Base-by-base conservation (phyloP, 2,113 vertebrate genomes). In the Rhinoderma darwinii region DNA sequence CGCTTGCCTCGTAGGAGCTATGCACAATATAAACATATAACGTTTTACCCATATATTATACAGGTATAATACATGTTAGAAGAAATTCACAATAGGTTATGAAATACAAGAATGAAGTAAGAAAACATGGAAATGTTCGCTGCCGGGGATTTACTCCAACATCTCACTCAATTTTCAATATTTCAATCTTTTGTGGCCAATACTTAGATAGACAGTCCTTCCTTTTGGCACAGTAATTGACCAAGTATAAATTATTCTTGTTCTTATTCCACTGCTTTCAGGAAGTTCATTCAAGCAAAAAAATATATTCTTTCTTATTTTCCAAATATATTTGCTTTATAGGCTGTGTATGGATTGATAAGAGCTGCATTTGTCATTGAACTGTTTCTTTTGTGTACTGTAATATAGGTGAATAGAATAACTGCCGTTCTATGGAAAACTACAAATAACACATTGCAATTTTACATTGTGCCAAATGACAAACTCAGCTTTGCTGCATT, bases 51-150 rank as follows among this genome's bases (percentile, higher is more conserved):
- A 9, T 63, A 7, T 1, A 63, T 14, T 27, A n/a, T n/a, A n/a
- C n/a, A n/a, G n/a, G 15, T 30, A 30, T 30, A 63, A 63, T 50
- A 12, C 47, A 22, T 20, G 25, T 5, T 25, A n/a, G 6, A 37
- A 22, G 32, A 70, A 70, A 70, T 70, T 70, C 39, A 70, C 66
- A 70, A 70, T 37, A 37, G 66, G 66, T 70, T 6, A 37, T 70
- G 35, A 70, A 70, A 37, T 37, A 6, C 22, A 37, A 70, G 66
- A 70, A 70, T 20, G 30, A 7, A 37, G 15, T 37, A 70, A 18
- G 66, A 70, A 70, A 70, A 70, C 66, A 70, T 70, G 66, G 66
- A 70, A 70, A 18, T 6, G n/a, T 39, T 37, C 32, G 0, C 17
- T 70, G 66, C 66, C 66, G 39, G 22, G 32, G 66, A 22, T 37